Conservation (phyloP, 2,888 invertebrate species). For the Agrotis clavis region DNA sequence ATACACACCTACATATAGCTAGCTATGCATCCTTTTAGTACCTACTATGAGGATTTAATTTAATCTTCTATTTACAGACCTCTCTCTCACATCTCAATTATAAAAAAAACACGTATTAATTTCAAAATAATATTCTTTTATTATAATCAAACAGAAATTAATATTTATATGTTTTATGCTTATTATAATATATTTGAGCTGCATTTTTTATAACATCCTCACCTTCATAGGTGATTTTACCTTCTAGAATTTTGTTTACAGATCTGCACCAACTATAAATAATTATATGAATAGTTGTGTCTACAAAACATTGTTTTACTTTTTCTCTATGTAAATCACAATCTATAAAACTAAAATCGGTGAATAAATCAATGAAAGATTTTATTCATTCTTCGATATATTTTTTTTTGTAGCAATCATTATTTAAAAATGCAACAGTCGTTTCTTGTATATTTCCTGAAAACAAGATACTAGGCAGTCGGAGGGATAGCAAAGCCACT, state of each 20-base stretch:
- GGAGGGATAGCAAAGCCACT: conserved; percentile 17
- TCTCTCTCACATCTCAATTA: too few relatives aligned
- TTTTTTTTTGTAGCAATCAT: conserved; percentile 16
- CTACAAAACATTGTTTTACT: conserved; percentile 14
- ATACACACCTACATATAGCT: too few relatives aligned
- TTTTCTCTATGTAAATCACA: too few relatives aligned
- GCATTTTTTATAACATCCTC: background rate
- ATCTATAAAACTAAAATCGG: conserved; percentile 17
- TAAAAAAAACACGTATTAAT: too few relatives aligned
- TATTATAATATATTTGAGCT: background rate
- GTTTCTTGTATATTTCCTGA: conserved; percentile 21
- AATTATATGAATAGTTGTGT: conserved; percentile 4
- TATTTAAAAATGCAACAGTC: conserved; percentile 14
- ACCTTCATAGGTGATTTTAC: conserved; percentile 6
- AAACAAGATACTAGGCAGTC: conserved; percentile 17
- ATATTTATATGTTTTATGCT: too few relatives aligned
- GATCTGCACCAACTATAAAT: conserved; percentile 18
- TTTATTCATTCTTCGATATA: conserved; percentile 11
- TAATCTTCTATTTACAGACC: too few relatives aligned
- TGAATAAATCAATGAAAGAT: conserved; percentile 4
- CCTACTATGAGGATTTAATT: too few relatives aligned
- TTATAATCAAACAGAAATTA: too few relatives aligned
- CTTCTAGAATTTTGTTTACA: background rate
- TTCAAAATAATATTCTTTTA: too few relatives aligned
- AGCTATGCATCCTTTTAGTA: too few relatives aligned